Base-by-base conservation (phyloP, 2,113 vertebrate genomes). In the Acanthisitta chloris region DNA sequence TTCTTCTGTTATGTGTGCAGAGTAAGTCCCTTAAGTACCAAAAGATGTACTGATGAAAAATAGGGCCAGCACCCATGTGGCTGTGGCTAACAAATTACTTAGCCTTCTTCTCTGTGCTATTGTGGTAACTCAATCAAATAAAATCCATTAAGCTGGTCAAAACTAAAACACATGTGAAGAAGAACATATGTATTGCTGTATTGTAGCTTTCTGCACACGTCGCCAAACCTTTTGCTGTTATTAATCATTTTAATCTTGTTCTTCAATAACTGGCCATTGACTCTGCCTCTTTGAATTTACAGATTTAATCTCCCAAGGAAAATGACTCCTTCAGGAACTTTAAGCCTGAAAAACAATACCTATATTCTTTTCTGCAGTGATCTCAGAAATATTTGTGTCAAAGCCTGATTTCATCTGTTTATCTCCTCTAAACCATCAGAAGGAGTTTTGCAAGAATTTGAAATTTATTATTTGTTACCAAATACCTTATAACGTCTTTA, bases 271-370 rank as follows among this genome's bases (percentile, higher is more conserved):
- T 96, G 66, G 18, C 42, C 81, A 52, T 77, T 96, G 72, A 76
- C 49, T 96, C 72, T 94, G 61, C 69, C 71, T 92, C 28, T 86
- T 93, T 96, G 64, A 97, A 97, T 97, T 96, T 98, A 97, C 96
- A 71, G 94, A 96, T 73, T 96, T 96, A 95, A 95, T 97, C 62
- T 96, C 9, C 52, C 81, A 94, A 87, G 23, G 66, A 84, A 95
- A 97, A 97, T 81, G 6, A 83, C 88, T 96, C 96, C 92, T 96
- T 26, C 33, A 96, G 95, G 83, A 97, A 96, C 70, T 94, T 97
- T 95, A 96, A 97, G 95, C 74, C 55, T 94, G 85, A 91, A 92
- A 97, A 94, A 82, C 40, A 97, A 29, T 91, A 79, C 54, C 70
- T 92, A 26, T 88, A 87, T 80, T 57, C 52, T 96, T 54, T 85